phyloP scores from a whole-genome alignment of 2,797 vertebrate genomes.

The Lophius americanus region DNA sequence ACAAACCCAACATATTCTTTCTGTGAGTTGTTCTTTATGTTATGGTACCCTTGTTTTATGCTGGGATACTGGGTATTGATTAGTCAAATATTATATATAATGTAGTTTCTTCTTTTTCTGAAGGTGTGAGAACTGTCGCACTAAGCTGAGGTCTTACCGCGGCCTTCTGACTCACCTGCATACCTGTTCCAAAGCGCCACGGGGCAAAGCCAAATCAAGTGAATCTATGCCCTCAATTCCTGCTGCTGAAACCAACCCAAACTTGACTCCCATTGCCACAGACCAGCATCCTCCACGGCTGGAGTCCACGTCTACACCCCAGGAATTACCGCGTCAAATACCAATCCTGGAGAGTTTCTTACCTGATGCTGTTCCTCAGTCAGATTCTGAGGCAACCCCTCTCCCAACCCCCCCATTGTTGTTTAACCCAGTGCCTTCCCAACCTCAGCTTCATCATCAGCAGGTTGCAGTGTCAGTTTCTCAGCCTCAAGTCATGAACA shows the following conservation, averaged over 20 bases:
- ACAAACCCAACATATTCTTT: constrained; percentile 95
- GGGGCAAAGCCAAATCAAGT: constrained; percentile 69
- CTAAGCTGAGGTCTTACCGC: constrained; percentile 90
- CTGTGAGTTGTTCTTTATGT: constrained; percentile 81
- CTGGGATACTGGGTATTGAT: background rate
- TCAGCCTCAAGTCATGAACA: background rate
- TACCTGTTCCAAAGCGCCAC: constrained; percentile 89
- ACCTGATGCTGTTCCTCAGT: background rate
- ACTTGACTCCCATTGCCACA: constrained; percentile 46
- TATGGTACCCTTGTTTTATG: background rate
- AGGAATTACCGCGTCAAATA: constrained; percentile 62
- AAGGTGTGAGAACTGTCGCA: constrained; percentile 94
- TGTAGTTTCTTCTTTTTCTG: accelerated
- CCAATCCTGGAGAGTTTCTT: constrained; percentile 9
- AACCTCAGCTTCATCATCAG: constrained; percentile 59
- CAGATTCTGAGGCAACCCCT: background rate
- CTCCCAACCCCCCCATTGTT: background rate
- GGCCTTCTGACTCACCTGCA: constrained; percentile 95
- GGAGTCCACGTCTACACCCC: constrained; percentile 27
- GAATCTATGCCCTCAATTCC: constrained; percentile 12
- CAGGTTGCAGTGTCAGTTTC: constrained; percentile 49
- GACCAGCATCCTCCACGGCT: constrained; percentile 59
- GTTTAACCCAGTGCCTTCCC: constrained; percentile 40
- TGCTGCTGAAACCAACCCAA: constrained; percentile 36
- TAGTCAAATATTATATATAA: accelerated